Conservation (phyloP, 2,797 vertebrate genomes). For the Chiloscyllium punctatum region DNA sequence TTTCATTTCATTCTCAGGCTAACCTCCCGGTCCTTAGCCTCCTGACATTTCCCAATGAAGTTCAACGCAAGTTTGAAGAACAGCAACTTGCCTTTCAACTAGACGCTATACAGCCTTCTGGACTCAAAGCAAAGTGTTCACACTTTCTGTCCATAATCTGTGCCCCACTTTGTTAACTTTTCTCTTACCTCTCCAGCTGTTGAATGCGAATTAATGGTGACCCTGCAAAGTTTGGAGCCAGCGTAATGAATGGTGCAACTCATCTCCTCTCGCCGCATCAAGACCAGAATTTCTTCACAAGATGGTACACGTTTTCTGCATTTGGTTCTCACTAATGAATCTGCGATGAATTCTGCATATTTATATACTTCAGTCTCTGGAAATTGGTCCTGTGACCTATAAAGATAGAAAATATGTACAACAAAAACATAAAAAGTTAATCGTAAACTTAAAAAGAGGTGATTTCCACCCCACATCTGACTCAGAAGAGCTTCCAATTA, state of each 20-base stretch:
- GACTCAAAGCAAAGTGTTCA: too few species aligned
- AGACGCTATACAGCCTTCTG: too few species aligned
- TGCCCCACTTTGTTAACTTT: too few species aligned
- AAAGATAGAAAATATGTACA: neutral
- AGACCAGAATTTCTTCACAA: conserved; percentile 83
- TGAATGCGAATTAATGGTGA: conserved; percentile 86
- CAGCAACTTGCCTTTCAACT: too few species aligned
- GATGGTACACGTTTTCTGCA: conserved; percentile 84
- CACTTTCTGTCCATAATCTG: too few species aligned
- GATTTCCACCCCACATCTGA: too few species aligned
- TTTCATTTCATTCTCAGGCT: too few species aligned
- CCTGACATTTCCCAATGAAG: too few species aligned
- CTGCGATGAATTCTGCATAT: conserved; percentile 81
- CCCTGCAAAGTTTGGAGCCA: conserved; percentile 69
- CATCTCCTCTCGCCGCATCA: conserved; percentile 79
- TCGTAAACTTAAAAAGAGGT: neutral
- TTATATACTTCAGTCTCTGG: conserved; percentile 79
- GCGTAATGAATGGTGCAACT: conserved; percentile 80
- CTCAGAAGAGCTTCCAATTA: neutral
- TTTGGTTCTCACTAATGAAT: conserved; percentile 76
- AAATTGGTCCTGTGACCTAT: conserved; percentile 74
- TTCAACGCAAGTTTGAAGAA: too few species aligned
- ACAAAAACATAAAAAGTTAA: neutral
- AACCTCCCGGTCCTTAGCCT: too few species aligned
- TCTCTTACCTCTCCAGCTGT: conserved; percentile 81